Percentiles rank a stretch among this genome's conserved stretches.
Conservation (phyloP, 2,888 invertebrate species). For the Physocephala rufipes region DNA sequence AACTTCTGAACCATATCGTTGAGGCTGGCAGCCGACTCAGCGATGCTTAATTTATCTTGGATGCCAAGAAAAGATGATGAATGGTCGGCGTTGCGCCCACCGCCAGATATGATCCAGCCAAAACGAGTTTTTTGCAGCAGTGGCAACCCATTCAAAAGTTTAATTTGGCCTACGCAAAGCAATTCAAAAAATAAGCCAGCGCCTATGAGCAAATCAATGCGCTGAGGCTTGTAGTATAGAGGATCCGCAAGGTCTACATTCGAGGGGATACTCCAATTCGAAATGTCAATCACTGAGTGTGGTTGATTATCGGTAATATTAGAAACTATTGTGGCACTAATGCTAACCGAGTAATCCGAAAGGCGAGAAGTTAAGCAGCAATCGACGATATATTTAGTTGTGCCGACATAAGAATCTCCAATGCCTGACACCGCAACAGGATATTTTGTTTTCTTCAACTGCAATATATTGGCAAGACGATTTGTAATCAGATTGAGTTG, state of each 20-base stretch:
- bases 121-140: slow-evolving; percentile 33
- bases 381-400: slow-evolving; percentile 33
- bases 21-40: background rate
- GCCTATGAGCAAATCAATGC: slow-evolving; percentile 42
- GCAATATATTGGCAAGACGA: slow-evolving; percentile 9
- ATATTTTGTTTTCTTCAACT: background rate
- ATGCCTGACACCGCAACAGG: slow-evolving; percentile 37
- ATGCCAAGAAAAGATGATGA: background rate
- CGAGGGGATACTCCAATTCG: slow-evolving; percentile 39
- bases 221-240: slow-evolving; percentile 39
- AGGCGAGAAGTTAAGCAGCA: slow-evolving; percentile 13
- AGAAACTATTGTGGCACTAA: slow-evolving; percentile 41
- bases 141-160: slow-evolving; percentile 35
- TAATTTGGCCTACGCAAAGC: slow-evolving; percentile 43
- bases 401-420: slow-evolving; percentile 26
- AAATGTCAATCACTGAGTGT: slow-evolving; percentile 28
- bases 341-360: slow-evolving; percentile 7
- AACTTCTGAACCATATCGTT: background rate
- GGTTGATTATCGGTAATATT: slow-evolving; percentile 45
- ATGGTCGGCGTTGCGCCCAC: background rate
- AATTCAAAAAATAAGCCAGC: slow-evolving; percentile 44
- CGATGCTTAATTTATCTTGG: background rate
- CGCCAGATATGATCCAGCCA: slow-evolving; percentile 5
- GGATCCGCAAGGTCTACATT: slow-evolving; percentile 44
- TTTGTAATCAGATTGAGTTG: slow-evolving; percentile 33